Base-by-base conservation (phyloP, 2,888 invertebrate species). In the Rhimphoctona megacephalus region DNA sequence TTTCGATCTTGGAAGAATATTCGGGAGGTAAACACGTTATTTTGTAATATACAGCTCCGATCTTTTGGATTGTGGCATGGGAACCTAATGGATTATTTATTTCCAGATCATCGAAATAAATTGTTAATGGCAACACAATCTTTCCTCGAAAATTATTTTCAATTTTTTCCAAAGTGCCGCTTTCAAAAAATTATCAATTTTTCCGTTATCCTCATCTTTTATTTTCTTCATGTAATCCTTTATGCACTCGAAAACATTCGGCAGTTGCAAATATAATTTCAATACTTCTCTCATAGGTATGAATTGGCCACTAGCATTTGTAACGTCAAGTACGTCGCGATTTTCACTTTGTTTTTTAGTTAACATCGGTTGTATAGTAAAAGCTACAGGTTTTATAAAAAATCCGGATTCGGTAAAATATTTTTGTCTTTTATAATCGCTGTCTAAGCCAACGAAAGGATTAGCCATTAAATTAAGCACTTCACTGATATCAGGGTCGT, bases 51-150 rank as follows among this genome's bases (percentile, higher is more conserved):
- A 87, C 74, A 19, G 49, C 82, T 69, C 87, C 88, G 17, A 85
- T 64, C 80, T 88, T 87, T 46, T 74, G 25, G 19, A 85, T 70
- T 14, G 81, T 81, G 19, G 80, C 72, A 39, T 88, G 85, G 22
- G 72, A 73, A 19, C 85, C 88, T 22, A 85, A 72, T 0, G 85
- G 79, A 70, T 88, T 88, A 83, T 88, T 87, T 17, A 85, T 67
- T 66, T 85, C 85, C 3, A 79, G 22, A 72, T 83, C 85, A 19
- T 87, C 84, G 7, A 84, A 81, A 70, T 76, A 83, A 72, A 85
- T 61, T 70, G 77, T 76, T 9, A 85, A 69, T 79, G 87, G 85
- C 54, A 85, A n/a, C 3, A 85, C n/a, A 30, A 73, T 46, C 54
- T 79, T 84, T 36, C 57, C 85, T 7, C 6, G 25, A 25, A 79